Percentiles rank a stretch among this genome's conserved stretches.
Conservation (phyloP, 1,140 invertebrate genomes). For the Whitmania pigra region DNA sequence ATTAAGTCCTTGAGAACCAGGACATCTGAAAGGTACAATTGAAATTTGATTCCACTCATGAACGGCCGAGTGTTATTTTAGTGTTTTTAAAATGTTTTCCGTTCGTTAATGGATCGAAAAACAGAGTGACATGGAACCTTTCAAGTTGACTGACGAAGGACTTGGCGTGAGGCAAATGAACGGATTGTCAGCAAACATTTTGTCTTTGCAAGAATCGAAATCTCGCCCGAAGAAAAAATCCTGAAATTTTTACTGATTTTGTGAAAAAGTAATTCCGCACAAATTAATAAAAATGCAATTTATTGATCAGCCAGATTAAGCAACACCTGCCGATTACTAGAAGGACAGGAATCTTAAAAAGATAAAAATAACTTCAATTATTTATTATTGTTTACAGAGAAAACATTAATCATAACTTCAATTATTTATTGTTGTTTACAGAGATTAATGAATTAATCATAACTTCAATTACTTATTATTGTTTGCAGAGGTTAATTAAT, state of each 20-base stretch:
- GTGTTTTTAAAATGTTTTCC: neutral
- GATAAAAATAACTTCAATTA: too few species aligned
- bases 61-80: neutral
- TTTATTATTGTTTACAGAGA: too few species aligned
- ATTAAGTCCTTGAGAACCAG: slow-evolving; percentile 95
- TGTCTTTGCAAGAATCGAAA: slow-evolving; percentile 60
- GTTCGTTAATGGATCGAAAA: neutral
- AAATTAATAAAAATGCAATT: neutral
- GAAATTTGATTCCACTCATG: neutral
- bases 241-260: neutral
- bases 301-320: neutral
- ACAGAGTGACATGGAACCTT: slow-evolving; percentile 52
- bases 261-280: neutral
- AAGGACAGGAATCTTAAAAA: too few species aligned
- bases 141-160: slow-evolving; percentile 79
- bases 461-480: too few species aligned
- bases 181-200: slow-evolving; percentile 69
- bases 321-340: too few species aligned
- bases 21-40: slow-evolving; percentile 59
- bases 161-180: slow-evolving; percentile 74
- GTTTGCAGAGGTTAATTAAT: too few species aligned
- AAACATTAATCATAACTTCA: too few species aligned
- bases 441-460: too few species aligned
- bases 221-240: slow-evolving; percentile 49
- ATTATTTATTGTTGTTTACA: too few species aligned